Evolutionary conservation across 2,888 invertebrate species (phyloP).

Genomic region (Thereva nobilitata): DNA sequence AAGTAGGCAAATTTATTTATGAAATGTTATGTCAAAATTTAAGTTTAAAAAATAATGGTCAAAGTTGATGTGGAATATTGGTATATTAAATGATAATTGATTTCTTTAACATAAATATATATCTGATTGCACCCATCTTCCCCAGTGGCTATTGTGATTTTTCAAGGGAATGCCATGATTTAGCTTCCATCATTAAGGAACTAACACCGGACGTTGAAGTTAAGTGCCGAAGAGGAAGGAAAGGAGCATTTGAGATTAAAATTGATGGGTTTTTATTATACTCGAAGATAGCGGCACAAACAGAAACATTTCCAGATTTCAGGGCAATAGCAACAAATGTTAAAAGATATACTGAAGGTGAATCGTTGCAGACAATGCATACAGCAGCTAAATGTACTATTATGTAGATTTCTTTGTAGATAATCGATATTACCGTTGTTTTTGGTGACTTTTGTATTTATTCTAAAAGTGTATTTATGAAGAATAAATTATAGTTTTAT

Average conservation of each 20-base stretch:
- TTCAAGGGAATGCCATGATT: constrained; percentile 65
- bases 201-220: constrained; percentile 64
- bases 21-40: too few species aligned
- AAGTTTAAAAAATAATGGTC: constrained; percentile 43
- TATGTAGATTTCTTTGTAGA: not conserved
- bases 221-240: constrained; percentile 64
- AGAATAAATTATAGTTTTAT: too few species aligned
- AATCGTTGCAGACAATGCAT: constrained; percentile 61
- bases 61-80: constrained; percentile 67
- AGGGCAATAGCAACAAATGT: constrained; percentile 68
- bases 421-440: not conserved
- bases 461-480: too few species aligned
- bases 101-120: constrained; percentile 26
- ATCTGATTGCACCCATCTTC: constrained; percentile 40
- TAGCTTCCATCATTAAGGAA: constrained; percentile 63
- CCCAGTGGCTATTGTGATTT: constrained; percentile 71
- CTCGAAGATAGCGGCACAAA: constrained; percentile 67
- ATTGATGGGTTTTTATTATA: constrained; percentile 71
- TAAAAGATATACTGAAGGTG: constrained; percentile 64
- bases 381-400: constrained; percentile 63
- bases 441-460: too few species aligned
- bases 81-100: constrained; percentile 55
- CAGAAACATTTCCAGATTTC: constrained; percentile 74
- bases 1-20: too few species aligned
- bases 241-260: constrained; percentile 74